phyloP scores from a whole-genome alignment of 2,797 vertebrate genomes.

The Paramormyrops hopkinsi region DNA sequence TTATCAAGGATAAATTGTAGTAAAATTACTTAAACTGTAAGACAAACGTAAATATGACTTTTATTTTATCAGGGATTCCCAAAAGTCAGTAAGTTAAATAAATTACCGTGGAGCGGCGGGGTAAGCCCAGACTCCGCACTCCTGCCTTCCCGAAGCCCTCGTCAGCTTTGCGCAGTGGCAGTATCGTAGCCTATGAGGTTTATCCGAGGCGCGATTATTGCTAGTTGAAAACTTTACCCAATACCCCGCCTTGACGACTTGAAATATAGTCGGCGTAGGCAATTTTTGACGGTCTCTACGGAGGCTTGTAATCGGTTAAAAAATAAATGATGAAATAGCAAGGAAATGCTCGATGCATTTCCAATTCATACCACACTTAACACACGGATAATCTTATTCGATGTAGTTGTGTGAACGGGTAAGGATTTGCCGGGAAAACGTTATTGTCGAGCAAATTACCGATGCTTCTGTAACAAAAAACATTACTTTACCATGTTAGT shows the following conservation, averaged over 20 bases:
- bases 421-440: accelerated
- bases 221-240: constrained; percentile 95
- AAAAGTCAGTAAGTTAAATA: background rate
- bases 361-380: accelerated
- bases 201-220: constrained; percentile 89
- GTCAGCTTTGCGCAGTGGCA: constrained; percentile 80
- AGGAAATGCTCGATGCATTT: no score
- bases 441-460: no score
- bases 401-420: accelerated
- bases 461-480: accelerated
- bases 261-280: constrained; percentile 86
- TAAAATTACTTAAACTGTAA: background rate
- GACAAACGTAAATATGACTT: background rate
- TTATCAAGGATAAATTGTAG: background rate
- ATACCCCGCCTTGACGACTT: constrained; percentile 80
- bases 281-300: constrained; percentile 88
- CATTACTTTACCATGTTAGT: accelerated
- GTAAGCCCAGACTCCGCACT: background rate
- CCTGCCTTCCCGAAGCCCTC: accelerated
- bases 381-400: no score
- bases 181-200: constrained; percentile 88
- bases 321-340: background rate
- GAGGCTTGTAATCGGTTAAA: constrained; percentile 50
- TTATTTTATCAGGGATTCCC: no score
- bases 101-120: background rate